These are phyloP conservation scores for Acrocephalus arundinaceus DNA, from an alignment of 2,113 vertebrate species.

Conservation along the genomic window DNA sequence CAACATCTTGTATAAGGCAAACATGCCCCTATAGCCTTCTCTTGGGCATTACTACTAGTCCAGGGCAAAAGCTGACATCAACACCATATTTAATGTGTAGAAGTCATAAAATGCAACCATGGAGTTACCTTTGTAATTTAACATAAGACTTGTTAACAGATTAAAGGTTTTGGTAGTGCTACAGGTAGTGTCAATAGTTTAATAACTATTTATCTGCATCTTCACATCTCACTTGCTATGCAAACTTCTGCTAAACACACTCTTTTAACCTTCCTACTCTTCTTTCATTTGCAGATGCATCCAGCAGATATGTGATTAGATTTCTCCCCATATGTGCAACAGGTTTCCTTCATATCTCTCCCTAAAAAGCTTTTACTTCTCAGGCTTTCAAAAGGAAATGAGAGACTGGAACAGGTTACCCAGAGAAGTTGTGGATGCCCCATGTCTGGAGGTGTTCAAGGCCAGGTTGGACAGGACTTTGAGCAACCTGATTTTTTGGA, in stretches of 20 bases:
- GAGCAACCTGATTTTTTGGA: neutral
- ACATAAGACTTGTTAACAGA: neutral
- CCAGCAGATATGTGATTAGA: neutral
- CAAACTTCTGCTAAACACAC: neutral
- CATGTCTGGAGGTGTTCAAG: neutral
- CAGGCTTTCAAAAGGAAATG: neutral
- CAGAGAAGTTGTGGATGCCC: neutral
- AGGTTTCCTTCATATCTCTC: neutral
- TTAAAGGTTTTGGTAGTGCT: neutral
- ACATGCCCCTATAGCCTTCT: neutral
- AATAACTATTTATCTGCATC: neutral
- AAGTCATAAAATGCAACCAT: neutral
- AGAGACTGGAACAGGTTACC: neutral
- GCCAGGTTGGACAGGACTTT: neutral
- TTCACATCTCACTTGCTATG: neutral
- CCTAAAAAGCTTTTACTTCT: neutral
- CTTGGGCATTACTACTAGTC: neutral
- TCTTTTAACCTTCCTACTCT: neutral
- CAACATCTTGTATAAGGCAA: neutral
- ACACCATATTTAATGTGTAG: neutral
- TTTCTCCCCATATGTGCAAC: neutral
- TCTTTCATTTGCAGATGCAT: neutral
- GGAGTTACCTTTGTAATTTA: neutral
- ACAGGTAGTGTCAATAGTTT: neutral
- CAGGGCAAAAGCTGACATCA: neutral